Conservation (phyloP, 2,113 vertebrate genomes). For the Salminus brasiliensis region DNA sequence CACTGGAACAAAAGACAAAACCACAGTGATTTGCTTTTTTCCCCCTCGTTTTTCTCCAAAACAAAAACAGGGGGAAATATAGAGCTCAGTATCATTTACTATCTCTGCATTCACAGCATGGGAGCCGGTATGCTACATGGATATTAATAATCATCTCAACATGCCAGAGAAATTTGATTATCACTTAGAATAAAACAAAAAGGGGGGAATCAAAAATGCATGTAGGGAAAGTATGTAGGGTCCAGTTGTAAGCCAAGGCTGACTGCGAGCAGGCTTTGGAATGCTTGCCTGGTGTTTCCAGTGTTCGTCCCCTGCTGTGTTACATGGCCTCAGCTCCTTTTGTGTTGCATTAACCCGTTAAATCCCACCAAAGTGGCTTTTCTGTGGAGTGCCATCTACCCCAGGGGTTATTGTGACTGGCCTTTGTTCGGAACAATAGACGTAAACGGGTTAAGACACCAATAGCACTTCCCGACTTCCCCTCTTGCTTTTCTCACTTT, state of each 20-base stretch:
- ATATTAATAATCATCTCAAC: not conserved
- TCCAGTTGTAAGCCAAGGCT: constrained; percentile 2
- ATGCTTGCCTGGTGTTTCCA: constrained; percentile 43
- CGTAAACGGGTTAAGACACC: constrained; percentile 54
- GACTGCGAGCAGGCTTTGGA: not conserved
- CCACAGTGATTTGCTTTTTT: constrained; percentile 25
- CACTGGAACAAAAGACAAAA: constrained; percentile 11
- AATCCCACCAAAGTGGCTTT: constrained; percentile 57
- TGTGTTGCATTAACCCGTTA: constrained; percentile 55
- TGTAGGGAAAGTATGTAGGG: constrained; percentile 15
- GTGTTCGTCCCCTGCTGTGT: constrained; percentile 47
- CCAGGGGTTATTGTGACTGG: constrained; percentile 49
- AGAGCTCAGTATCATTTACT: constrained; percentile 4
- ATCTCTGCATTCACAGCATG: not conserved
- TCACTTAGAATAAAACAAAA: not conserved
- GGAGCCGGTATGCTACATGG: not conserved
- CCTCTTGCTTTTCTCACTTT: constrained; percentile 33
- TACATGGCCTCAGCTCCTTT: constrained; percentile 48
- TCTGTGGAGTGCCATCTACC: constrained; percentile 50
- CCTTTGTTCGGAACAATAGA: constrained; percentile 56
- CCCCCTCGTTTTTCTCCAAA: not conserved
- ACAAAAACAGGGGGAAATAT: not conserved
- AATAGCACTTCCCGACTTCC: constrained; percentile 49
- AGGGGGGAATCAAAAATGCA: not conserved
- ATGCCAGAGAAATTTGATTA: not conserved